Percentiles rank a stretch among this genome's conserved stretches.
phyloP scores from a whole-genome alignment of 2,113 vertebrate species.

The Plecotus auritus region DNA sequence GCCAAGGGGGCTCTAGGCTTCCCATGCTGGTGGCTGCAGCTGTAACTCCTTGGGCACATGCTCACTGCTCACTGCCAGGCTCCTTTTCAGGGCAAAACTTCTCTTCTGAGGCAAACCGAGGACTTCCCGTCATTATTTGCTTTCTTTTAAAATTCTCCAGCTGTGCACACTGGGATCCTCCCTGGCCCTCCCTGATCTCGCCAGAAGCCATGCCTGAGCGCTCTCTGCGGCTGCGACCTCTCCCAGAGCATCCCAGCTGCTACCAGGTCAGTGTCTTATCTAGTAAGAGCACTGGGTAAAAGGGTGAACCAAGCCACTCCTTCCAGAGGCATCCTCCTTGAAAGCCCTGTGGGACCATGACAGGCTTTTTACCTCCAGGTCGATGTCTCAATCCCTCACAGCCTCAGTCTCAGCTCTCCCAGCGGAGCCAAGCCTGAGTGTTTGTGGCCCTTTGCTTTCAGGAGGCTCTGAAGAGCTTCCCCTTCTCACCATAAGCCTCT shows the following conservation, averaged over 20 bases:
- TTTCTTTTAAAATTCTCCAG: background rate
- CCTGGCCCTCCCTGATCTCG: background rate
- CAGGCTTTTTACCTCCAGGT: background rate
- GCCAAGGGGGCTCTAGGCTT: background rate
- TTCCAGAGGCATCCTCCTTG: background rate
- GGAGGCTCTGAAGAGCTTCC: background rate
- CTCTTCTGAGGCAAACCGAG: background rate
- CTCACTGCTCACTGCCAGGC: background rate
- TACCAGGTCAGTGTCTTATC: background rate
- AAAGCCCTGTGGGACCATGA: background rate
- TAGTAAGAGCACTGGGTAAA: background rate
- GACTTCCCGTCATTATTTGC: background rate
- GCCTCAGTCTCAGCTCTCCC: background rate
- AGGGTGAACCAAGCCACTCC: background rate
- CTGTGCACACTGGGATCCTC: background rate
- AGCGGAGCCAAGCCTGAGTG: background rate
- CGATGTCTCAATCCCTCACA: background rate
- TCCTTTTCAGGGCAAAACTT: background rate
- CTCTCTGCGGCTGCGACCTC: background rate
- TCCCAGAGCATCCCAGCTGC: background rate
- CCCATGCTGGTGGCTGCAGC: fast-evolving
- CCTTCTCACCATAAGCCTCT: background rate
- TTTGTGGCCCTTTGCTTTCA: background rate
- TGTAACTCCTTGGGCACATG: too few species aligned
- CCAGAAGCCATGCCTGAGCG: background rate